These are phyloP conservation scores for Agelaius tricolor DNA, from an alignment of 2,113 vertebrate genomes.

Conservation along the genomic window DNA sequence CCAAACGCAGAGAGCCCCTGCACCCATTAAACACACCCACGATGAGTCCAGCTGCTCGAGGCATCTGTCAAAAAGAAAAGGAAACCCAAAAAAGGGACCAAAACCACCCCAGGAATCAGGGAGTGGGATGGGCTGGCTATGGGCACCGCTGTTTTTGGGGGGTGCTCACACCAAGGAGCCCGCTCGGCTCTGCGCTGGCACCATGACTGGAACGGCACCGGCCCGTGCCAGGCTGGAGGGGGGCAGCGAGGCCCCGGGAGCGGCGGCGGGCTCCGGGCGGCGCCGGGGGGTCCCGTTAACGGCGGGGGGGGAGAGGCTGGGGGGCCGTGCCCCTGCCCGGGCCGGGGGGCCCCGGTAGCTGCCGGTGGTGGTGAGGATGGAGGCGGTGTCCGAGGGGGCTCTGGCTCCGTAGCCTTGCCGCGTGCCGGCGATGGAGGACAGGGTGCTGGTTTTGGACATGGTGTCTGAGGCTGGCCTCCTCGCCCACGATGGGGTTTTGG, in stretches of 20 bases:
- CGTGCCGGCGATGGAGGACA: conserved; percentile 11
- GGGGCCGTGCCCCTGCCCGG: not conserved
- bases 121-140: not conserved
- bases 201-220: not conserved
- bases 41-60: conserved; percentile 19
- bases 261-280: not conserved
- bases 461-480: not conserved
- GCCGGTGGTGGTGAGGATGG: conserved; percentile 18
- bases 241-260: fast-evolving
- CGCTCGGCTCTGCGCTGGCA: conserved; percentile 10
- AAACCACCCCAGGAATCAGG: not conserved
- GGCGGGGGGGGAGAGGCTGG: fast-evolving
- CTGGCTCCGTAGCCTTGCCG: not conserved
- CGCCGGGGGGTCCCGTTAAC: not conserved
- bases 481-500: not conserved
- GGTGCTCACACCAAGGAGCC: conserved; percentile 42
- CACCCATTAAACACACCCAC: not conserved
- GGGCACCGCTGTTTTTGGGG: not conserved
- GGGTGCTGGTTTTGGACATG: conserved; percentile 58
- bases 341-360: not conserved
- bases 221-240: not conserved
- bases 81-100: not conserved
- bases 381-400: not conserved
- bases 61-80: not conserved
- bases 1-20: not conserved